These are phyloP conservation scores for Nothocercus nigrocapillus DNA, from an alignment of 2,113 vertebrate genomes.

Conservation along the genomic window DNA sequence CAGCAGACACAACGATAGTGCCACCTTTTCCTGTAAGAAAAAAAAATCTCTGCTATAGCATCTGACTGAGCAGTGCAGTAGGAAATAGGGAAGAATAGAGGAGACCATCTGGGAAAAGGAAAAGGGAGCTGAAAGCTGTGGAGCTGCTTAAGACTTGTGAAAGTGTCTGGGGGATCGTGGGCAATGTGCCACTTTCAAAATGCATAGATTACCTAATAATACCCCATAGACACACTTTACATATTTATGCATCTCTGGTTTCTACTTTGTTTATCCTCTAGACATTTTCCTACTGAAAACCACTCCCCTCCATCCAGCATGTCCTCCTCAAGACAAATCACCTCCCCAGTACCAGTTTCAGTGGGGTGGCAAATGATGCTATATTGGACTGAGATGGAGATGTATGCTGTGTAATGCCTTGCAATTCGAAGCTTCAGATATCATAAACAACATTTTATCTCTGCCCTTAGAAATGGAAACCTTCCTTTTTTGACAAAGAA, in stretches of 20 bases:
- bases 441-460: background rate
- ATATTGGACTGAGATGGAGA: background rate
- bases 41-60: background rate
- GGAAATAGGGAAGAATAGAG: background rate
- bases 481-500: background rate
- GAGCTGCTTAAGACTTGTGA: background rate
- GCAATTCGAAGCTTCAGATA: background rate
- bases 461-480: background rate
- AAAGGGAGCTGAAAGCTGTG: background rate
- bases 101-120: background rate
- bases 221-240: background rate
- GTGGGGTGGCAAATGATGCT: background rate
- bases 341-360: background rate
- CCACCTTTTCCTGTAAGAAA: background rate
- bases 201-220: background rate
- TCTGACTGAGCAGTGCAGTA: background rate
- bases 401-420: background rate
- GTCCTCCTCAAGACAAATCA: background rate
- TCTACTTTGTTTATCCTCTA: background rate
- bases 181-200: background rate
- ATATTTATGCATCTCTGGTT: background rate
- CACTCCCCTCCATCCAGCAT: background rate
- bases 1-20: background rate
- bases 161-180: background rate
- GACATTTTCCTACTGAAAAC: background rate